These are phyloP conservation scores for Pachyuromys duprasi DNA, from an alignment of 2,797 vertebrate species.

Conservation along the genomic window DNA sequence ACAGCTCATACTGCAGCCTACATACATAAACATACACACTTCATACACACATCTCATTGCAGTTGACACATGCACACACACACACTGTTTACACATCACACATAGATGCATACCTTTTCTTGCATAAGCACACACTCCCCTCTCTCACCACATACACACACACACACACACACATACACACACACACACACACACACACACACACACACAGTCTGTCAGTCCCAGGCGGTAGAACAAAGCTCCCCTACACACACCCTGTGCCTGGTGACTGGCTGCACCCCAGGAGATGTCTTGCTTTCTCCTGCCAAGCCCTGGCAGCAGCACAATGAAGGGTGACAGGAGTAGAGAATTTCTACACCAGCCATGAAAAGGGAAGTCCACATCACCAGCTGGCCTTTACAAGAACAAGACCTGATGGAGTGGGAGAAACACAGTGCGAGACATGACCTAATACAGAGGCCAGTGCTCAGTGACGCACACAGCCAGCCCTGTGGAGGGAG, in stretches of 20 bases:
- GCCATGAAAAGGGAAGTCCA: neutral
- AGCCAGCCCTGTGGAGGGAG: neutral
- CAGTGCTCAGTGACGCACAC: constrained; percentile 9
- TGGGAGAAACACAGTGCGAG: constrained; percentile 21
- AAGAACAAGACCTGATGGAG: neutral
- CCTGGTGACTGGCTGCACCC: constrained; percentile 69
- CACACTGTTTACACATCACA: neutral
- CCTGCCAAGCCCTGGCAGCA: constrained; percentile 72
- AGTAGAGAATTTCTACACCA: constrained; percentile 9
- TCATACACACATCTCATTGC: too few relatives aligned
- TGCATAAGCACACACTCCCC: neutral
- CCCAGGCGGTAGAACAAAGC: constrained; percentile 76
- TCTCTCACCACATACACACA: neutral
- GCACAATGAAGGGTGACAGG: constrained; percentile 77
- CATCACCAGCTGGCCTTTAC: neutral
- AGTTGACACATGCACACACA: neutral
- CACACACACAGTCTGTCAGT: neutral
- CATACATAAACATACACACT: neutral
- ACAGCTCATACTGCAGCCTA: neutral
- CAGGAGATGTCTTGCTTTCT: constrained; percentile 73
- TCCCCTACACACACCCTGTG: constrained; percentile 69
- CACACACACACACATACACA: neutral
- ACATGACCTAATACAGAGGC: constrained; percentile 68
- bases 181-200: neutral
- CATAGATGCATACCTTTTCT: neutral